phyloP scores from a whole-genome alignment of 2,888 invertebrate genomes.

The Nemoura dubitans region DNA sequence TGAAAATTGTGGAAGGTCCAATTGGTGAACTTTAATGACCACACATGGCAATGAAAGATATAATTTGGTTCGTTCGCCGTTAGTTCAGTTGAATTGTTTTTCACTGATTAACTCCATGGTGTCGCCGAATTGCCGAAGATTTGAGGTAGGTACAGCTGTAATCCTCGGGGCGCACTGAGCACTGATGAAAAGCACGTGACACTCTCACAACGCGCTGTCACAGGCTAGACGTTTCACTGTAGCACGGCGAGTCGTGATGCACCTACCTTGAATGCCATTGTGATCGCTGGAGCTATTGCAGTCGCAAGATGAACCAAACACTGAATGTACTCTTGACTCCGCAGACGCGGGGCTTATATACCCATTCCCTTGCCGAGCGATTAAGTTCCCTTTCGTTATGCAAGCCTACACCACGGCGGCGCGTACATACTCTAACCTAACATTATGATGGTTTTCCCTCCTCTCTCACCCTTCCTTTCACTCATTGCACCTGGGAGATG shows the following conservation, averaged over 20 bases:
- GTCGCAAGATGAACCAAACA: background rate
- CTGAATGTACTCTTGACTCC: slow-evolving; percentile 14
- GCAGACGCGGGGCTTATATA: slow-evolving; percentile 27
- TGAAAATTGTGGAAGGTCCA: too few species aligned
- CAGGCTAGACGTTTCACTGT: background rate
- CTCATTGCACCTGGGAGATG: background rate
- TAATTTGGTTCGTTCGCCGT: too few species aligned
- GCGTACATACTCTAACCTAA: slow-evolving; percentile 23
- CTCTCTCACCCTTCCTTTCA: slow-evolving; percentile 26
- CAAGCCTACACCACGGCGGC: background rate
- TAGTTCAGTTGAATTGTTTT: too few species aligned
- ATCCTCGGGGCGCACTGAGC: background rate
- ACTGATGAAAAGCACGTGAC: background rate
- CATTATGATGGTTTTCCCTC: slow-evolving; percentile 19
- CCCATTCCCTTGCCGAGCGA: slow-evolving; percentile 22
- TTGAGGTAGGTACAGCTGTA: too few species aligned
- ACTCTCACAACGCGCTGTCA: background rate
- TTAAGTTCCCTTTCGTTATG: slow-evolving; percentile 29
- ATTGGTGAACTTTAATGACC: too few species aligned
- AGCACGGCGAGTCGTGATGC: background rate
- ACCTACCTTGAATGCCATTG: slow-evolving; percentile 46
- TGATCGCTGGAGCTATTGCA: background rate
- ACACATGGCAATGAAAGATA: too few species aligned
- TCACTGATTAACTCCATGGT: too few species aligned
- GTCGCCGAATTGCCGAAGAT: too few species aligned